A percentile compares a stretch with the other conserved stretches of the same genome.
These are phyloP conservation scores for Parotocinclus haroldoi DNA, from an alignment of 2,797 vertebrate species.

Conservation along the genomic window DNA sequence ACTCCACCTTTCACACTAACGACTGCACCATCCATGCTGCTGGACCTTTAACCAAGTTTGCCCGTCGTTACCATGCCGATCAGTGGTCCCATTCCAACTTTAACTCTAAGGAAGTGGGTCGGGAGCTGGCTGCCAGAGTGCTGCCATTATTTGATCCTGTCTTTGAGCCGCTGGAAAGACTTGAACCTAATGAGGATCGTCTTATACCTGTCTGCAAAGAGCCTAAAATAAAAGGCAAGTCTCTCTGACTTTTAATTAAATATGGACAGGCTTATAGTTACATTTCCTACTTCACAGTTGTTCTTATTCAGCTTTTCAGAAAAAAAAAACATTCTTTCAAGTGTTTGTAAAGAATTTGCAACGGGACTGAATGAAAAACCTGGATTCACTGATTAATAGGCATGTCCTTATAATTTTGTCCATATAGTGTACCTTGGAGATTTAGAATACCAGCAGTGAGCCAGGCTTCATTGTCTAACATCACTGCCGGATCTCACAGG, in stretches of 20 bases:
- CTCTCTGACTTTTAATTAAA: background rate
- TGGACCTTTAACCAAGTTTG: conserved; percentile 87
- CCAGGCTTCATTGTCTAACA: too few relatives aligned
- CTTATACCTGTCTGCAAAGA: conserved; percentile 78
- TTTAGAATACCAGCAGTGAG: too few relatives aligned
- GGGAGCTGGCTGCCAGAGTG: conserved; percentile 76
- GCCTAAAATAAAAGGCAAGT: conserved; percentile 81
- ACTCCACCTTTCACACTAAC: conserved; percentile 75
- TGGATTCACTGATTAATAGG: too few relatives aligned
- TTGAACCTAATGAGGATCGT: conserved; percentile 53
- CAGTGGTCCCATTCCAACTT: conserved; percentile 79
- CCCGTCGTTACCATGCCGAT: conserved; percentile 73
- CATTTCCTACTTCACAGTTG: too few relatives aligned
- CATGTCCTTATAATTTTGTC: too few relatives aligned
- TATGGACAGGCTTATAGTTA: too few relatives aligned
- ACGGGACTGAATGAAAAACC: too few relatives aligned
- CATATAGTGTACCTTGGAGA: too few relatives aligned
- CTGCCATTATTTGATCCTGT: conserved; percentile 79
- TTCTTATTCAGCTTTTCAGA: too few relatives aligned
- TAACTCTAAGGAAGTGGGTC: conserved; percentile 85
- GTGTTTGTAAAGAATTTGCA: too few relatives aligned
- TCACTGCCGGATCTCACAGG: too few relatives aligned
- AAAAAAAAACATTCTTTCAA: too few relatives aligned
- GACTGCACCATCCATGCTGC: conserved; percentile 78
- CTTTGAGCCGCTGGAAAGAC: conserved; percentile 48